phyloP scores from a whole-genome alignment of 2,113 vertebrate genomes.

The Alaudala cheleensis region DNA sequence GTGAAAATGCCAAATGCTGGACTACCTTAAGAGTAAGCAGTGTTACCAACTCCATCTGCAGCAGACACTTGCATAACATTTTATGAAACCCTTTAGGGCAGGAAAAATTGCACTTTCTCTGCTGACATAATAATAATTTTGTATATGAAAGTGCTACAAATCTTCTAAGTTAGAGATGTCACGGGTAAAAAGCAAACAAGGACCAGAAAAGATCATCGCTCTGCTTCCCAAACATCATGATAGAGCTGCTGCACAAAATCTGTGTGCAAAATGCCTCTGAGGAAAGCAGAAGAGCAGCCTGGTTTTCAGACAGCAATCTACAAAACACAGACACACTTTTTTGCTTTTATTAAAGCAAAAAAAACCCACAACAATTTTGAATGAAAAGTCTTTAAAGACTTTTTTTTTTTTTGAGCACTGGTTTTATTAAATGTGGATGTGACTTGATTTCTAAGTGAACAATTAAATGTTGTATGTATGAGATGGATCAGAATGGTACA shows the following conservation, averaged over 20 bases:
- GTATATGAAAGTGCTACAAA: not conserved
- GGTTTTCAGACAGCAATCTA: not conserved
- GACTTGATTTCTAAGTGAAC: not conserved
- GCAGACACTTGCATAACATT: constrained; percentile 21
- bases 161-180: not conserved
- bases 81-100: constrained; percentile 22
- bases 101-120: not conserved
- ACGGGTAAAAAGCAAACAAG: constrained; percentile 33
- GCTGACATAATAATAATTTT: constrained; percentile 33
- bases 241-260: not conserved
- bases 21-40: constrained; percentile 33
- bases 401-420: not conserved
- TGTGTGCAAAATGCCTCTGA: not conserved
- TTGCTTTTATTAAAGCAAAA: not conserved
- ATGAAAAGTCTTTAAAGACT: not conserved
- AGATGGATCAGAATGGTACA: not conserved
- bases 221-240: not conserved
- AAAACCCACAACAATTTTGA: not conserved
- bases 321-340: not conserved
- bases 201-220: not conserved
- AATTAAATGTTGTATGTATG: not conserved
- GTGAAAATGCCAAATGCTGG: constrained; percentile 20
- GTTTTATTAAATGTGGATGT: not conserved
- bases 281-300: not conserved
- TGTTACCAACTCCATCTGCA: constrained; percentile 10